phyloP scores from a whole-genome alignment of 2,888 invertebrate species.

The Stenoptilia bipunctidactyla region DNA sequence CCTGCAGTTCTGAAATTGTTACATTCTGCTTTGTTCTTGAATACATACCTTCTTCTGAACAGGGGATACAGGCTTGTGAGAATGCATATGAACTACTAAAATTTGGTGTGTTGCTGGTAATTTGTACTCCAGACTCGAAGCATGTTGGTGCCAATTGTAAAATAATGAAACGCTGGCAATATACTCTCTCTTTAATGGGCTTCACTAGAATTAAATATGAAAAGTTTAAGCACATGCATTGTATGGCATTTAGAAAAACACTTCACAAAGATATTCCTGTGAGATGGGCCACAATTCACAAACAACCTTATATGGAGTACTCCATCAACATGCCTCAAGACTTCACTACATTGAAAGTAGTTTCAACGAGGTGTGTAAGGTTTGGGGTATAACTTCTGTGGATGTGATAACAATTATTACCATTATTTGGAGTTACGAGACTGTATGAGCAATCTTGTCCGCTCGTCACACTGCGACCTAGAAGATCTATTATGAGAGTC shows the following conservation, averaged over 20 bases:
- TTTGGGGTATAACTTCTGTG: too few species aligned
- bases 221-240: slow-evolving; percentile 88
- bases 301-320: slow-evolving; percentile 64
- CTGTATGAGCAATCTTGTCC: too few species aligned
- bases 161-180: slow-evolving; percentile 89
- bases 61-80: slow-evolving; percentile 80
- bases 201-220: slow-evolving; percentile 87
- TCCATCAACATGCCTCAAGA: slow-evolving; percentile 86
- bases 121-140: slow-evolving; percentile 92
- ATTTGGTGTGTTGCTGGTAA: slow-evolving; percentile 82
- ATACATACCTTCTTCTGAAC: slow-evolving; percentile 85
- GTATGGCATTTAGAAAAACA: slow-evolving; percentile 88
- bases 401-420: too few species aligned
- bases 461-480: too few species aligned
- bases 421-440: too few species aligned
- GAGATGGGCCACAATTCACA: slow-evolving; percentile 76
- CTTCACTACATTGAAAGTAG: slow-evolving; percentile 40
- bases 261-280: slow-evolving; percentile 65
- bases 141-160: slow-evolving; percentile 87
- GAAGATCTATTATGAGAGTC: too few species aligned
- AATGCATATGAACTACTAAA: slow-evolving; percentile 83
- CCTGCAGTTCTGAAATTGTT: slow-evolving; percentile 77
- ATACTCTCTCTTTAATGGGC: slow-evolving; percentile 81
- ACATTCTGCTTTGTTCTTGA: slow-evolving; percentile 91
- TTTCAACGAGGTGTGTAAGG: too few species aligned